These are phyloP conservation scores for Sebastes schlegelii DNA, from an alignment of 2,113 vertebrate species.

Conservation along the genomic window DNA sequence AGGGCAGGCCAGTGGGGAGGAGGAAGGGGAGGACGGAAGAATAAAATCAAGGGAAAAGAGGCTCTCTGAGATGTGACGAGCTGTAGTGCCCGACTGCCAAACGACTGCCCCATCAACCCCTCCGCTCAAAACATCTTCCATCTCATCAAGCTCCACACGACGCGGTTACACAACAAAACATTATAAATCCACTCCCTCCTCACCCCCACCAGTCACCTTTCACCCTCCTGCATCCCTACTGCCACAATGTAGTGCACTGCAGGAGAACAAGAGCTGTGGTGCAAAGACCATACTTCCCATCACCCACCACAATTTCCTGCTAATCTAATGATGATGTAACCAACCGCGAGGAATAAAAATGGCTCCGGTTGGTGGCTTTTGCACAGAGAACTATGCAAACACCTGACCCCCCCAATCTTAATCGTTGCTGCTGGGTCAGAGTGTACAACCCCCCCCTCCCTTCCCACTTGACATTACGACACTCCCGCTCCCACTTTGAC, in stretches of 20 bases:
- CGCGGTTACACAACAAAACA: not conserved
- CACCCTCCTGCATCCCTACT: conserved; percentile 37
- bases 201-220: conserved; percentile 12
- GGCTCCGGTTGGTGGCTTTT: conserved; percentile 83
- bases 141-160: conserved; percentile 9
- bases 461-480: conserved; percentile 36
- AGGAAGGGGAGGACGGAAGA: conserved; percentile 63
- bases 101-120: conserved; percentile 41
- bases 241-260: conserved; percentile 38
- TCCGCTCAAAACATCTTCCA: not conserved
- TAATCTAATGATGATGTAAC: conserved; percentile 76
- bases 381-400: conserved; percentile 88
- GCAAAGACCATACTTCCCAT: conserved; percentile 66
- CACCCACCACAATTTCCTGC: conserved; percentile 67
- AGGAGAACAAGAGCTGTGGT: conserved; percentile 51
- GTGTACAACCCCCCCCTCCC: conserved; percentile 74
- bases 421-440: conserved; percentile 84
- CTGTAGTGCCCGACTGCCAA: conserved; percentile 72
- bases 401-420: conserved; percentile 83
- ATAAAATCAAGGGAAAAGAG: conserved; percentile 78
- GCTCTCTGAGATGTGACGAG: conserved; percentile 72
- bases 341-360: conserved; percentile 76
- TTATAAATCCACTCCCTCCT: conserved; percentile 16
- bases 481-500: conserved; percentile 38
- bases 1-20: conserved; percentile 82